These are phyloP conservation scores for Falco naumanni DNA, from an alignment of 2,797 vertebrate species.

Conservation along the genomic window DNA sequence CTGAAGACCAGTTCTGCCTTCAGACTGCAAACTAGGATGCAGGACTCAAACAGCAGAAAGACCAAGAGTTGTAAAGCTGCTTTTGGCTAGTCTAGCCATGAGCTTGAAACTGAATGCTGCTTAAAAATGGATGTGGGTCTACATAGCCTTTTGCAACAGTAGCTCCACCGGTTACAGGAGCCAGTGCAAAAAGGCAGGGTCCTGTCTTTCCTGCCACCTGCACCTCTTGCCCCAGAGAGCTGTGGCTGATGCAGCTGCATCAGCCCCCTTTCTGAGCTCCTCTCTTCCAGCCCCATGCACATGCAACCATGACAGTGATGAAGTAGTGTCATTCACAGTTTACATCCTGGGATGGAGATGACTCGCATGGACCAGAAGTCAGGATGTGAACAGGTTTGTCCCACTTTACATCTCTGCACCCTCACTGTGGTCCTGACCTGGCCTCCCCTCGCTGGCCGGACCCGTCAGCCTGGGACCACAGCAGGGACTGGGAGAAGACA, in stretches of 20 bases:
- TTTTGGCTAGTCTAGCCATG: background rate
- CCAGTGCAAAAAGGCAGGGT: background rate
- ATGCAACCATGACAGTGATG: accelerated
- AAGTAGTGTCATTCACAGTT: background rate
- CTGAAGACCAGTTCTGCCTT: background rate
- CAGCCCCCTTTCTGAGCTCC: accelerated
- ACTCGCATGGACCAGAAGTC: background rate
- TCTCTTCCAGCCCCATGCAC: background rate
- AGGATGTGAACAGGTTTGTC: background rate
- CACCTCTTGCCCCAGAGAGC: background rate
- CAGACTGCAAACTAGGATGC: background rate
- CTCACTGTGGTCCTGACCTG: background rate
- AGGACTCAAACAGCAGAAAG: background rate
- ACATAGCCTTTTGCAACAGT: background rate
- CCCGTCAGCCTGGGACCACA: background rate
- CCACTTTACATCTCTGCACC: background rate
- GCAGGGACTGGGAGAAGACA: background rate
- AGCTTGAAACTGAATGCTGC: background rate
- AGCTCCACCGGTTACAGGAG: background rate
- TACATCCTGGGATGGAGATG: background rate
- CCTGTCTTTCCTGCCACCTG: background rate
- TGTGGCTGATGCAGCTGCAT: background rate
- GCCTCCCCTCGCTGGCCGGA: accelerated
- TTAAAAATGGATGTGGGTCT: background rate
- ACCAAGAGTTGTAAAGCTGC: background rate